phyloP scores from a whole-genome alignment of 1,140 invertebrate species.

The Heliconius hermathena region DNA sequence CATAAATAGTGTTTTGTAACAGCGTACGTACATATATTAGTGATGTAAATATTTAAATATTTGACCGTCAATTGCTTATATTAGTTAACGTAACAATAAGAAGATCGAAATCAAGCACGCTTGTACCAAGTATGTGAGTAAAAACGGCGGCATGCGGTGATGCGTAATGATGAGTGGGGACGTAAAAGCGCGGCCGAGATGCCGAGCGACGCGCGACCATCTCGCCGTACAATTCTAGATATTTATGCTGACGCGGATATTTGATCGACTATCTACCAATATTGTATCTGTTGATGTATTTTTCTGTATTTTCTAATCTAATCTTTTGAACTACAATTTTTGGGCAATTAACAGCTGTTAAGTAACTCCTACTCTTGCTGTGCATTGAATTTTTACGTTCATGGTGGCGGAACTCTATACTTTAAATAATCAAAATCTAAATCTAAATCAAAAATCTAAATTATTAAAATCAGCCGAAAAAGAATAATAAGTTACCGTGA shows the following conservation, averaged over 20 bases:
- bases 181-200: slow-evolving; percentile 58
- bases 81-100: slow-evolving; percentile 2
- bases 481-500: no score
- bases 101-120: slow-evolving; percentile 7
- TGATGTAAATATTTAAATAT: no score
- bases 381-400: no score
- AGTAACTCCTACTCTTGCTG: no score
- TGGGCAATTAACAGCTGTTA: no score
- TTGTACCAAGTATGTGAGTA: slow-evolving; percentile 40
- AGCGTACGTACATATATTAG: no score
- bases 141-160: slow-evolving; percentile 57
- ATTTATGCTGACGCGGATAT: slow-evolving; percentile 16
- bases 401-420: no score
- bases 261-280: not conserved
- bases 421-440: no score
- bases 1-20: no score
- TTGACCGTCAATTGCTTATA: not conserved
- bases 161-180: slow-evolving; percentile 52
- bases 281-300: not conserved
- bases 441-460: no score
- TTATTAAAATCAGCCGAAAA: no score
- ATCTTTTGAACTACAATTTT: not conserved
- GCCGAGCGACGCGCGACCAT: slow-evolving; percentile 59
- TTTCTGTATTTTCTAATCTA: not conserved
- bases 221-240: slow-evolving; percentile 21